phyloP scores from a whole-genome alignment of 2,888 invertebrate species.

The Ypsolopha scabrella region DNA sequence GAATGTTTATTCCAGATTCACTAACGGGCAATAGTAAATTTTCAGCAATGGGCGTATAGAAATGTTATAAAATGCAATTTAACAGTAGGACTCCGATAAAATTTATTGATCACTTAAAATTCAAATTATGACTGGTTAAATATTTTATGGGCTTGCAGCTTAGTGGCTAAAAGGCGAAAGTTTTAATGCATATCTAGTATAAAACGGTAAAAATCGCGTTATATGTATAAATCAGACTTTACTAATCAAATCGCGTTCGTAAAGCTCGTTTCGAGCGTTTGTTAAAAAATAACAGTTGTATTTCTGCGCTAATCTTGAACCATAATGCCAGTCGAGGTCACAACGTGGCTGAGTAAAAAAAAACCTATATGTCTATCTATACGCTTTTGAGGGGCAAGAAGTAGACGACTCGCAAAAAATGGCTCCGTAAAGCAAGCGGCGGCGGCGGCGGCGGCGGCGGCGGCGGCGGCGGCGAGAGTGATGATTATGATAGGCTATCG shows the following conservation, averaged over 20 bases:
- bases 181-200: neutral
- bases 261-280: neutral
- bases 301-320: conserved; percentile 43
- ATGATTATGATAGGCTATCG: too few relatives aligned
- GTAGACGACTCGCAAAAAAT: conserved; percentile 54
- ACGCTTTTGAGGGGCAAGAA: conserved; percentile 40
- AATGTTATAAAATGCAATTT: too few relatives aligned
- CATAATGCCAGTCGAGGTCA: conserved; percentile 61
- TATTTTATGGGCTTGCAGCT: too few relatives aligned
- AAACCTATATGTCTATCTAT: conserved; percentile 31
- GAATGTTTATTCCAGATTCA: too few relatives aligned
- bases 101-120: too few relatives aligned
- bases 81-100: too few relatives aligned
- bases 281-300: conserved; percentile 21
- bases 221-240: neutral
- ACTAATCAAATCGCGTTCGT: neutral
- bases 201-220: neutral
- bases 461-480: too few relatives aligned
- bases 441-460: conserved; percentile 5
- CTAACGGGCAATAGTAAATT: too few relatives aligned
- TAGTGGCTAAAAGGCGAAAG: neutral
- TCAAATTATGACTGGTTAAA: too few relatives aligned
- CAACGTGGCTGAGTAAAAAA: conserved; percentile 43
- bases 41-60: too few relatives aligned
- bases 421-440: conserved; percentile 26